A percentile compares a stretch with the other conserved stretches of the same genome.
These are phyloP conservation scores for Ifrita kowaldi DNA, from an alignment of 2,113 vertebrate species.

Conservation along the genomic window DNA sequence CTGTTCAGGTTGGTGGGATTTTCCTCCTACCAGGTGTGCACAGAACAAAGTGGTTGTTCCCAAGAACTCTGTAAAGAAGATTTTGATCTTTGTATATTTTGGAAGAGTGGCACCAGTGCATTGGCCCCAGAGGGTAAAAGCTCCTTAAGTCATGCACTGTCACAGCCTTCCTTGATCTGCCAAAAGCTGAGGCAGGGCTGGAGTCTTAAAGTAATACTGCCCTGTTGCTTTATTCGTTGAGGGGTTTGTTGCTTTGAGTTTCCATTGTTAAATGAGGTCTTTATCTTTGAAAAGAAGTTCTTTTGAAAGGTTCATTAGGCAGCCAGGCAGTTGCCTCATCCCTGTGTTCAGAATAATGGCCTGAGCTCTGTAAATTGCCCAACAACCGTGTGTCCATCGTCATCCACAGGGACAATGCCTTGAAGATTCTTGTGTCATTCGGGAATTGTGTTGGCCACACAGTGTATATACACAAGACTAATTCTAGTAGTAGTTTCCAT, in stretches of 20 bases:
- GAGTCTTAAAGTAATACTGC: background rate
- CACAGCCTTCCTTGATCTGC: background rate
- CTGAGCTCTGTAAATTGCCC: background rate
- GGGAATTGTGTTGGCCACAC: background rate
- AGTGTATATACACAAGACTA: background rate
- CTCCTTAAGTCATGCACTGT: background rate
- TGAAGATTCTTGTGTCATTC: background rate
- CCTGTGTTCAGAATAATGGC: background rate
- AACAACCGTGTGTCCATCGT: accelerated
- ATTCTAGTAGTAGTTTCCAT: background rate
- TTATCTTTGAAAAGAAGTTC: background rate
- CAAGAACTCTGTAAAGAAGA: background rate
- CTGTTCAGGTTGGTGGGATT: constrained; percentile 83
- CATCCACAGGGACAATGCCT: background rate
- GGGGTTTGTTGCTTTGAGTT: background rate
- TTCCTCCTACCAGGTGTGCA: background rate
- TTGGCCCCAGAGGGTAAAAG: background rate
- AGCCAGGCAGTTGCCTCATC: background rate
- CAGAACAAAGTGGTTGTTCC: background rate
- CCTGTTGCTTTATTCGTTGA: background rate
- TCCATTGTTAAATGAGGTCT: background rate
- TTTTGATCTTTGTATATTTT: background rate
- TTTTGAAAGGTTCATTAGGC: background rate
- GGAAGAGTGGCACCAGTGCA: background rate
- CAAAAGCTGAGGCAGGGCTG: background rate